A percentile compares a stretch with the other conserved stretches of the same genome.
Conservation (phyloP, 2,888 invertebrate species). For the Neoascia interrupta region DNA sequence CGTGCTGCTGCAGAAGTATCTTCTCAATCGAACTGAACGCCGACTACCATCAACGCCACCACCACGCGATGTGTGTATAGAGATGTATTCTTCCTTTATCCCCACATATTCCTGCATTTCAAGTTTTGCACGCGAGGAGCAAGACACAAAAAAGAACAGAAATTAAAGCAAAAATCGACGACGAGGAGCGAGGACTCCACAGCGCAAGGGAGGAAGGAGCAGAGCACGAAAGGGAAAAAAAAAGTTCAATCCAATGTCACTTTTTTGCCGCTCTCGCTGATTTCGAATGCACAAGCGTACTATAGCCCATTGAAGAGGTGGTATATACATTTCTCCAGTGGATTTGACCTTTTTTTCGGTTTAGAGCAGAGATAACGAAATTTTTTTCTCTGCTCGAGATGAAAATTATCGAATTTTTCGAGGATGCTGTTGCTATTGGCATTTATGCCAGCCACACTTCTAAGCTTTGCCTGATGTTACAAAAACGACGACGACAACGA, state of each 20-base stretch:
- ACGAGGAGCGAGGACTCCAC: too few species aligned
- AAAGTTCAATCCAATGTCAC: slow-evolving; percentile 63
- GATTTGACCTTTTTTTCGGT: slow-evolving; percentile 40
- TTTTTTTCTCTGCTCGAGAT: slow-evolving; percentile 1
- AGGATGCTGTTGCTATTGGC: slow-evolving; percentile 29
- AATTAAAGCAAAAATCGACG: slow-evolving; percentile 35
- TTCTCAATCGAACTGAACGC: slow-evolving; percentile 56
- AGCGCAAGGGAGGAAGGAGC: slow-evolving; percentile 39
- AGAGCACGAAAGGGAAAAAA: slow-evolving; percentile 15
- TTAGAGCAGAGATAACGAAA: not conserved
- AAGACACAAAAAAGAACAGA: slow-evolving; percentile 17
- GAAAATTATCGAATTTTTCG: slow-evolving; percentile 30
- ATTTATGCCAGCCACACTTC: slow-evolving; percentile 25
- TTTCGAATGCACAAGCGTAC: slow-evolving; percentile 67
- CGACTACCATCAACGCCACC: slow-evolving; percentile 50
- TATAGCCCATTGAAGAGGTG: slow-evolving; percentile 36
- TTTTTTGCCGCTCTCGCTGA: slow-evolving; percentile 66
- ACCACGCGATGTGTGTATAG: slow-evolving; percentile 37
- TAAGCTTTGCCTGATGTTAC: slow-evolving; percentile 2
- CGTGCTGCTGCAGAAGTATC: slow-evolving; percentile 16
- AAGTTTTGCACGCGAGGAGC: slow-evolving; percentile 62
- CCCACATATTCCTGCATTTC: slow-evolving; percentile 64
- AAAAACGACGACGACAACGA: too few species aligned
- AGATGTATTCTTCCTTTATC: slow-evolving; percentile 26
- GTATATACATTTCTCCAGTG: slow-evolving; percentile 49